Conservation (phyloP, 2,113 vertebrate species). For the Oreocharis arfaki region DNA sequence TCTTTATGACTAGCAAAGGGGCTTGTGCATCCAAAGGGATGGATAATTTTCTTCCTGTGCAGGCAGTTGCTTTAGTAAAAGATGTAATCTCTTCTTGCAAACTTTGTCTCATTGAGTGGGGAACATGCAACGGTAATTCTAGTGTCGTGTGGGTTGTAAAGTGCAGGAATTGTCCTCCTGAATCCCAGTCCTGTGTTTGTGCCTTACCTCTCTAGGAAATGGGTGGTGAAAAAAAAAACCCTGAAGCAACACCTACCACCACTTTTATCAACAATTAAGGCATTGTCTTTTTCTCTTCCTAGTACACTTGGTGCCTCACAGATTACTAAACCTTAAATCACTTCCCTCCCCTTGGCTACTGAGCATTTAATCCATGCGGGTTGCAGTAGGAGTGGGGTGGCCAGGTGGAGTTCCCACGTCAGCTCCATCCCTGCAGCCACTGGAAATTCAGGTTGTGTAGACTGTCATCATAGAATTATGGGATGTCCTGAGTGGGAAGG, state of each 20-base stretch:
- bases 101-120: background rate
- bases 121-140: background rate
- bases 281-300: background rate
- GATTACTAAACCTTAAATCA: background rate
- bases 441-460: background rate
- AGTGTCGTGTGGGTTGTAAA: accelerated
- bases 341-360: background rate
- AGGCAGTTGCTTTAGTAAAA: background rate
- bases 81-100: background rate
- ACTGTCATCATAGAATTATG: background rate
- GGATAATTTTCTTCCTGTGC: background rate
- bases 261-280: background rate
- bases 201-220: background rate
- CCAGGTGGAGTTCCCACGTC: background rate
- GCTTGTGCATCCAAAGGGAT: background rate
- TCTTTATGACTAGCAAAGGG: background rate
- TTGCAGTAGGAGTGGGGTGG: background rate
- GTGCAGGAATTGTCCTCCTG: background rate
- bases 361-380: background rate
- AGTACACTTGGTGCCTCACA: background rate
- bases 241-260: background rate
- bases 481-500: background rate
- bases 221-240: background rate
- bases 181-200: background rate
- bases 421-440: background rate